Evolutionary conservation across 2,888 invertebrate genomes (phyloP).

Genomic region (Sphaeridia pumilis): DNA sequence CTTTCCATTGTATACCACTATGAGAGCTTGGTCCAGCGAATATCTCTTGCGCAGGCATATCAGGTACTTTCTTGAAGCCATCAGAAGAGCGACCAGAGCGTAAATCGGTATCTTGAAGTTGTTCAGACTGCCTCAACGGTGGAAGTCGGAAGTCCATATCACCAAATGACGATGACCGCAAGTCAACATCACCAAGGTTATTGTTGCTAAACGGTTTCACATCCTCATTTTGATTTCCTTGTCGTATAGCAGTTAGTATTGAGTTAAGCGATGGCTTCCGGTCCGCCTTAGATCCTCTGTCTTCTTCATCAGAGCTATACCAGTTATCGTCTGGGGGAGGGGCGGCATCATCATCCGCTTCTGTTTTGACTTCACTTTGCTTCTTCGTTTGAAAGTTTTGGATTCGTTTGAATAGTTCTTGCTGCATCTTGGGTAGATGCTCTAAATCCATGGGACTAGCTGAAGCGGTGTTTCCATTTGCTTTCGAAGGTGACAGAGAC

Average conservation of each 20-base stretch:
- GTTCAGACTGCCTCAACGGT: constrained; percentile 40
- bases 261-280: constrained; percentile 26
- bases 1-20: constrained; percentile 58
- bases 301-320: constrained; percentile 68
- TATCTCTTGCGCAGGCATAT: constrained; percentile 75
- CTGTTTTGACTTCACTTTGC: constrained; percentile 38
- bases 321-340: constrained; percentile 42
- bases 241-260: constrained; percentile 30
- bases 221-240: constrained; percentile 5
- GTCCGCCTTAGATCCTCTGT: constrained; percentile 27
- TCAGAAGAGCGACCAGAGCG: constrained; percentile 41
- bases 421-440: constrained; percentile 53
- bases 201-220: no score
- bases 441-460: constrained; percentile 42
- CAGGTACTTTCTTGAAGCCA: constrained; percentile 48
- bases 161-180: constrained; percentile 40
- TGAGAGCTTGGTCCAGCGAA: constrained; percentile 70
- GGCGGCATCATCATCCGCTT: constrained; percentile 46
- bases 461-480: neutral
- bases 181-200: constrained; percentile 27
- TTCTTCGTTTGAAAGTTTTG: constrained; percentile 52
- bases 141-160: constrained; percentile 53
- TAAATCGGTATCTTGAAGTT: constrained; percentile 55
- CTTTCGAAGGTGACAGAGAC: neutral
- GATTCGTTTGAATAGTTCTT: constrained; percentile 54